Evolutionary conservation across 92 coral and sea anemone species (phyloP).

Genomic region (Bergia sp.): DNA sequence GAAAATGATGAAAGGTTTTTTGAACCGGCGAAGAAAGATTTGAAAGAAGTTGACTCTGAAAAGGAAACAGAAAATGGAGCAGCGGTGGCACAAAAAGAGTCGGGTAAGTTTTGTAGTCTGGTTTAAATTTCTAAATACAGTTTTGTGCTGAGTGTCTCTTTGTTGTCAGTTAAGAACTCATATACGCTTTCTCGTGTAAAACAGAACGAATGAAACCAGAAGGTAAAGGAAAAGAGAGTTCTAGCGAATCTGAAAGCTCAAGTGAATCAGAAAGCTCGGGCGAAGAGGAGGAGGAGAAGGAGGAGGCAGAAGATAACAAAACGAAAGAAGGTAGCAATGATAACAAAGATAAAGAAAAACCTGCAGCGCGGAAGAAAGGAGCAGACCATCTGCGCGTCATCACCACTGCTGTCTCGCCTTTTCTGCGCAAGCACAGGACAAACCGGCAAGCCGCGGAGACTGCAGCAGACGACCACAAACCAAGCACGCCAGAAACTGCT

Average conservation of each 20-base stretch:
- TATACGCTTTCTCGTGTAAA: background rate
- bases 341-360: slow-evolving; percentile 14
- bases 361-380: slow-evolving; percentile 27
- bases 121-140: background rate
- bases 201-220: slow-evolving; percentile 20
- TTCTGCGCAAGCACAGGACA: slow-evolving; percentile 43
- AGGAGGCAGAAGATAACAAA: slow-evolving; percentile 27
- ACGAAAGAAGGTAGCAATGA: slow-evolving; percentile 26
- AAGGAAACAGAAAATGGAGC: slow-evolving; percentile 42
- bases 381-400: slow-evolving; percentile 56
- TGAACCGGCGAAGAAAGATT: slow-evolving; percentile 66
- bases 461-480: background rate
- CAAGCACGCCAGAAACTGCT: background rate
- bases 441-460: background rate
- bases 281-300: slow-evolving; percentile 37
- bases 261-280: slow-evolving; percentile 32
- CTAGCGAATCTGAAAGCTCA: slow-evolving; percentile 26
- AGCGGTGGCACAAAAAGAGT: background rate
- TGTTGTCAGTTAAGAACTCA: too few species aligned
- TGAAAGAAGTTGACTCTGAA: slow-evolving; percentile 55
- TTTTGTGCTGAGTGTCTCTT: background rate
- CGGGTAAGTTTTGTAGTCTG: background rate
- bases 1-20: slow-evolving; percentile 66
- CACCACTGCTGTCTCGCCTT: slow-evolving; percentile 79
- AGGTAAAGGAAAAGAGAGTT: slow-evolving; percentile 16